phyloP scores from a whole-genome alignment of 2,113 vertebrate species.

The Odontophorus gujanensis region DNA sequence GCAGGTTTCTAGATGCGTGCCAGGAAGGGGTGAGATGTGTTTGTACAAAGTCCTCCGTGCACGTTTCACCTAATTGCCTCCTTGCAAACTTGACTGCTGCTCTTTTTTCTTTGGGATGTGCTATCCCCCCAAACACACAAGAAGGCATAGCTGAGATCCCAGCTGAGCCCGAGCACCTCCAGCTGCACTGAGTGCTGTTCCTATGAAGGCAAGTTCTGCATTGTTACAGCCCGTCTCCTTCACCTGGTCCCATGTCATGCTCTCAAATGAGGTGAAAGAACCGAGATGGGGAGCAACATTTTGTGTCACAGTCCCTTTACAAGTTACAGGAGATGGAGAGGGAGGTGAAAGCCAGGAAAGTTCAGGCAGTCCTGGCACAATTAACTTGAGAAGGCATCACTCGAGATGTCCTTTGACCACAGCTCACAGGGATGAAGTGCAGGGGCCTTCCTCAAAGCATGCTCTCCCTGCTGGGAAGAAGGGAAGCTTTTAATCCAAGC shows the following conservation, averaged over 20 bases:
- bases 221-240: neutral
- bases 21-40: neutral
- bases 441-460: neutral
- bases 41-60: accelerated
- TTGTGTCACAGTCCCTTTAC: neutral
- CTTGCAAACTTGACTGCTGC: neutral
- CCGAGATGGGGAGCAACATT: accelerated
- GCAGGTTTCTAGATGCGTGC: accelerated
- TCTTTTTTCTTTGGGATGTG: neutral
- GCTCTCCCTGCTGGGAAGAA: neutral
- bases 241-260: neutral
- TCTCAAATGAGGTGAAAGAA: neutral
- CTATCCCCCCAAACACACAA: neutral
- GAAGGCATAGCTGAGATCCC: neutral
- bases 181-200: neutral
- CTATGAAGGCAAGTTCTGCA: accelerated
- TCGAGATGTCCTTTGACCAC: neutral
- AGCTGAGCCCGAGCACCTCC: neutral
- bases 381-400: neutral
- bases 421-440: no score
- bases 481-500: neutral
- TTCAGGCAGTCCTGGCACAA: neutral
- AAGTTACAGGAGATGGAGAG: neutral
- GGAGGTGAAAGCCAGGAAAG: neutral
- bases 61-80: neutral